These are phyloP conservation scores for Steinernema hermaphroditum DNA, from an alignment of 2,888 invertebrate genomes.

Conservation along the genomic window DNA sequence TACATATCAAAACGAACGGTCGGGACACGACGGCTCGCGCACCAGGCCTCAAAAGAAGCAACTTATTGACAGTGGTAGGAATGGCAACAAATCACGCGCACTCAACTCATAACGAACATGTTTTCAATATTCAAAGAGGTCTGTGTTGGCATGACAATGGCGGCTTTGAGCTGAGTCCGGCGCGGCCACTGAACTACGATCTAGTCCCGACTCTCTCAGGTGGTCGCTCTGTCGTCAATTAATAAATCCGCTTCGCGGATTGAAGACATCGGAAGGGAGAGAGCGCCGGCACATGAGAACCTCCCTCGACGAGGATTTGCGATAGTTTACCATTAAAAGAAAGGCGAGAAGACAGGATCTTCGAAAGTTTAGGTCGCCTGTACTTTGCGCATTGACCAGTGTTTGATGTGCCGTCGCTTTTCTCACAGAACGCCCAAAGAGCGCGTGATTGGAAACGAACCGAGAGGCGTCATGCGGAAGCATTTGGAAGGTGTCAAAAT, in stretches of 20 bases:
- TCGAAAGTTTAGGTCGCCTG: no score
- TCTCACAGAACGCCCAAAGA: no score
- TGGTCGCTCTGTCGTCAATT: not conserved
- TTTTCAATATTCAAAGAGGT: conserved; percentile 8
- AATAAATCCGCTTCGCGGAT: not conserved
- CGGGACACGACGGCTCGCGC: conserved; percentile 3
- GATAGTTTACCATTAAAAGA: no score
- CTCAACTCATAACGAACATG: not conserved
- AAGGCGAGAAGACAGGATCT: no score
- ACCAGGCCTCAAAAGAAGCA: conserved; percentile 22
- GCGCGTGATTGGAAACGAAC: no score
- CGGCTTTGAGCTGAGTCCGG: not conserved
- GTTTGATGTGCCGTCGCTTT: no score
- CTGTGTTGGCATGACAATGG: conserved; percentile 18
- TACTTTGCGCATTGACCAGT: no score
- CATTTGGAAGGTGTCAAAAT: no score
- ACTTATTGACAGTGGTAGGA: conserved; percentile 8
- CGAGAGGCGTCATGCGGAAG: no score
- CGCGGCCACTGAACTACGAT: not conserved
- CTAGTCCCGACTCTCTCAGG: not conserved
- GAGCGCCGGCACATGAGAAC: no score
- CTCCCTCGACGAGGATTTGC: no score
- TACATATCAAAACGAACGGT: conserved; percentile 10
- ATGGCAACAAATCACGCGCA: conserved; percentile 16
- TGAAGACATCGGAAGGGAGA: no score